Evolutionary conservation across 2,113 vertebrate genomes (phyloP).

Genomic region (Ardeotis arabs): DNA sequence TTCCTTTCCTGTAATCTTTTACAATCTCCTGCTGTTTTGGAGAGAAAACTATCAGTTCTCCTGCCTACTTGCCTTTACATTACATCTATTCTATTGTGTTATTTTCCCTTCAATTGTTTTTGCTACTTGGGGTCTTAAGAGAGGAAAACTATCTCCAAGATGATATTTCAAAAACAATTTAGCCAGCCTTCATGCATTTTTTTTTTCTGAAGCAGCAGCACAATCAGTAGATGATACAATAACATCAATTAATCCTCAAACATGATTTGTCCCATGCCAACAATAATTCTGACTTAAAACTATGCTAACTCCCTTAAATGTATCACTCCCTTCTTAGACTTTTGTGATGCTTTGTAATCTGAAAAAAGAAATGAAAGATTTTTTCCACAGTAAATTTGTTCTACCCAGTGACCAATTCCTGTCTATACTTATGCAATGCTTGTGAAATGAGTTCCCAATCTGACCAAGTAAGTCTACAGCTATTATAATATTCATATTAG

Average conservation of each 20-base stretch:
- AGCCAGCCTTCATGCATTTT: neutral
- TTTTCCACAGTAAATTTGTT: neutral
- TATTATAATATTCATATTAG: neutral
- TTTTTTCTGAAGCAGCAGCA: conserved; percentile 7
- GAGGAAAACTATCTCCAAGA: conserved; percentile 14
- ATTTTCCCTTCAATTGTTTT: conserved; percentile 44
- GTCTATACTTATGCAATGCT: neutral
- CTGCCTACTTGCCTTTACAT: conserved; percentile 8
- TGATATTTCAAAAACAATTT: conserved; percentile 51
- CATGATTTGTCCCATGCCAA: neutral
- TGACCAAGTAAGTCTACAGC: neutral
- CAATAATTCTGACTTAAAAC: neutral
- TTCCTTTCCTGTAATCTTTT: neutral
- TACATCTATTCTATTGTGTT: neutral
- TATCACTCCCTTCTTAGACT: neutral
- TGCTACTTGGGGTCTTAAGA: conserved; percentile 18
- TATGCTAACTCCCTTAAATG: neutral
- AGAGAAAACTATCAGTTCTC: neutral
- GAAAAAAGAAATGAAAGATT: too few relatives aligned
- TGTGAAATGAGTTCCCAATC: neutral
- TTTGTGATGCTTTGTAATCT: neutral
- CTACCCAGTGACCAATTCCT: neutral
- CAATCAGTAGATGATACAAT: neutral
- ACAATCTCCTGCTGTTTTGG: neutral
- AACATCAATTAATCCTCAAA: neutral